Evolutionary conservation across 1,140 invertebrate species (phyloP), one percentile per base, ranked within the genome.

Genomic region (Oryzaephilus surinamensis): DNA sequence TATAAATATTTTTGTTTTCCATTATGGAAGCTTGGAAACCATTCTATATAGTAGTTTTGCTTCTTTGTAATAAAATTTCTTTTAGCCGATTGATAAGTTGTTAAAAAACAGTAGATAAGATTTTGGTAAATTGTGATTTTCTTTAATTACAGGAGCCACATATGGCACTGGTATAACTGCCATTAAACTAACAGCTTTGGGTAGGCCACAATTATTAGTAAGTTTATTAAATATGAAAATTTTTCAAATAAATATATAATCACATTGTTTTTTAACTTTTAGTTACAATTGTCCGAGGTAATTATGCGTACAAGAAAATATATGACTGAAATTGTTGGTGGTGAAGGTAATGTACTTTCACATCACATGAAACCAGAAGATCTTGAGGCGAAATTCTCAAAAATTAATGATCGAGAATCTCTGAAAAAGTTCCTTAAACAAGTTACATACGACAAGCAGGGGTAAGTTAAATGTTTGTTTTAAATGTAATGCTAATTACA

Each of bases 221-320:
- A 74, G 71, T 72, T 11, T 10, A 21, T 21, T 21, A 6, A 11
- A 12, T 28, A 23, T 23, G 20, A 23, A 23, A 23, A 23, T n/a
- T n/a, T n/a, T n/a, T n/a, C n/a, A n/a, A n/a, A n/a, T n/a, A n/a
- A n/a, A n/a, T 24, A 24, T 20, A 43, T 50, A n/a, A n/a, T n/a
- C n/a, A n/a, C n/a, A n/a, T n/a, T 68, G 69, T 23, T 63, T n/a
- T n/a, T n/a, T n/a, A n/a, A n/a, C n/a, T n/a, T n/a, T n/a, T n/a
- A 96, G 91, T 73, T 97, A 38, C 93, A 97, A 77, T 66, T 99
- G 39, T 98, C 94, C 2, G 94, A 98, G 69, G 92, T 96, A 42
- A 94, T 99, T 54, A 91, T 90, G 71, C 77, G 90, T 54, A 84
- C 91, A 10, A 81, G 93, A 52, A 80, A 83, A 58, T 94, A 95